Percentiles rank a stretch among this genome's conserved stretches.
Evolutionary conservation across 2,888 invertebrate species (phyloP).

Genomic region (Scelioninae gen. 2): DNA sequence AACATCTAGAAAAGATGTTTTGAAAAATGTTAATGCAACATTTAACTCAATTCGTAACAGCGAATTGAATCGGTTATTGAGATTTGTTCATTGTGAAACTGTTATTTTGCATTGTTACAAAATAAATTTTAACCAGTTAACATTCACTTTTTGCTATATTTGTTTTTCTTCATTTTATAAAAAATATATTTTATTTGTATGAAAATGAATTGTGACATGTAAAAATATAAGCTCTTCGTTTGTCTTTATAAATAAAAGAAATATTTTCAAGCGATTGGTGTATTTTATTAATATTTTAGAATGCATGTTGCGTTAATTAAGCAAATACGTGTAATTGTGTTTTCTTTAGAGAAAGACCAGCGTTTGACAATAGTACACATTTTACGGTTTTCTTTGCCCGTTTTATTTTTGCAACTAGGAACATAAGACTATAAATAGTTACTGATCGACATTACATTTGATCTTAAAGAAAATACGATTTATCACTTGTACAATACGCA

Average conservation of each 20-base stretch:
- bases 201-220: background rate
- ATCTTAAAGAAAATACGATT: constrained; percentile 2
- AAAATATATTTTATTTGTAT: background rate
- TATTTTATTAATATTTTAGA: background rate
- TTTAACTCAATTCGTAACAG: background rate
- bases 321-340: background rate
- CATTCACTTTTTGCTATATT: no score
- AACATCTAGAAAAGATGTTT: background rate
- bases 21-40: background rate
- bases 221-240: background rate
- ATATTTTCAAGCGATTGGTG: background rate
- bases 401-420: constrained; percentile 4
- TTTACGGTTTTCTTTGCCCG: background rate
- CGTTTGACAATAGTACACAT: background rate
- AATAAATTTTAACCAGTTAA: background rate
- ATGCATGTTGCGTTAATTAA: background rate
- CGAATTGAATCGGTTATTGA: background rate
- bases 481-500: background rate
- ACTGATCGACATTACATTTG: constrained; percentile 2
- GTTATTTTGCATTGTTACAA: background rate
- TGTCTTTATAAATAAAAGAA: background rate
- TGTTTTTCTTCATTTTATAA: background rate
- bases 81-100: background rate
- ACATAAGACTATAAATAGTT: constrained; percentile 10
- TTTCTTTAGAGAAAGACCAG: constrained; percentile 1